Conservation (phyloP, 2,888 invertebrate species). For the Drosophila basisetae region DNA sequence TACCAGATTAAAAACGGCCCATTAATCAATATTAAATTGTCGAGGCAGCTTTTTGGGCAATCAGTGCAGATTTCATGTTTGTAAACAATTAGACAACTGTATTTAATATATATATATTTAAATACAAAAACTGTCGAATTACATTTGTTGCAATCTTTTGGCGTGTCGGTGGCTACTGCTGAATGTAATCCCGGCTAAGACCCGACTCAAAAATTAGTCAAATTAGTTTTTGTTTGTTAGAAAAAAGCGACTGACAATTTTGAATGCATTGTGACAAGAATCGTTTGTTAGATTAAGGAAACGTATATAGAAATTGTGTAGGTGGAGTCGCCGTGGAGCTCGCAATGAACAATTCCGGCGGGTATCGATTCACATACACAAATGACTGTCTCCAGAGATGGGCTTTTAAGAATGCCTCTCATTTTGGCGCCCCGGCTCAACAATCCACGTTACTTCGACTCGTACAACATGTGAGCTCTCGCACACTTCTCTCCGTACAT, state of each 20-base stretch:
- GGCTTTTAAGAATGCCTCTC: constrained; percentile 50
- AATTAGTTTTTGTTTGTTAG: background rate
- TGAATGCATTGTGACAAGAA: constrained; percentile 21
- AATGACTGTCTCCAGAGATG: constrained; percentile 57
- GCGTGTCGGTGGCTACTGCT: background rate
- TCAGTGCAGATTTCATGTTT: too few species aligned
- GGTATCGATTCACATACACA: constrained; percentile 46
- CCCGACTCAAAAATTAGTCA: background rate
- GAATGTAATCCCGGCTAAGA: background rate
- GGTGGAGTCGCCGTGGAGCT: background rate
- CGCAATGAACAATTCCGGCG: constrained; percentile 36
- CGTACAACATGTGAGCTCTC: constrained; percentile 15
- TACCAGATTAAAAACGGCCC: background rate
- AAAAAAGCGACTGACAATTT: constrained; percentile 18
- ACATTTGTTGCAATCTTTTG: background rate
- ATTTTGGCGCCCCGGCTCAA: constrained; percentile 24
- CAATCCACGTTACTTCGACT: constrained; percentile 44
- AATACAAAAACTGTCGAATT: background rate
- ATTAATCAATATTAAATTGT: background rate
- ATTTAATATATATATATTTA: background rate
- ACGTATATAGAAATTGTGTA: background rate
- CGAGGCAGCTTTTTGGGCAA: background rate
- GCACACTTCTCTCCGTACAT: background rate
- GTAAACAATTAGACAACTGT: background rate
- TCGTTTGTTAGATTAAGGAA: constrained; percentile 9